These are phyloP conservation scores for Platysternon megacephalum DNA, from an alignment of 2,113 vertebrate species.

Conservation along the genomic window DNA sequence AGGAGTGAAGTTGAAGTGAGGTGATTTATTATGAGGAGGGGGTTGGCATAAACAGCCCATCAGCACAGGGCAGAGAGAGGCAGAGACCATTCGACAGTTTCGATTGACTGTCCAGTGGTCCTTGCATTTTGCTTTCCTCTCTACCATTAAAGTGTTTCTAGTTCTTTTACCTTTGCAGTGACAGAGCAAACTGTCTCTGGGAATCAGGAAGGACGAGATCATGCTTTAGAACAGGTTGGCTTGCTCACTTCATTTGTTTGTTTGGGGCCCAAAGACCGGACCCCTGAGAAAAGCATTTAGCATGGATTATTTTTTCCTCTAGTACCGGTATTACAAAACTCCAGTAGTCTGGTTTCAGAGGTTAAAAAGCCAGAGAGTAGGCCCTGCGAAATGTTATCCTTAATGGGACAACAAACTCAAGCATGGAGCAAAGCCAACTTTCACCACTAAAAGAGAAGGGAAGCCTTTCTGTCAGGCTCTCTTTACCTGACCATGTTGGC, in stretches of 20 bases:
- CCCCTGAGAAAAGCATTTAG: not conserved
- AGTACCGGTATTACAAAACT: not conserved
- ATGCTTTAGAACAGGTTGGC: not conserved
- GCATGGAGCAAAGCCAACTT: fast-evolving
- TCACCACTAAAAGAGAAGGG: not conserved
- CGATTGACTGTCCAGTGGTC: not conserved
- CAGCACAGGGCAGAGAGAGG: not conserved
- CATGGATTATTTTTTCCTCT: fast-evolving
- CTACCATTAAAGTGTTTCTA: too few species aligned
- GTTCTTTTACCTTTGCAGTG: not conserved
- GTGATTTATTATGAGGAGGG: not conserved
- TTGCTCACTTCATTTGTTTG: not conserved
- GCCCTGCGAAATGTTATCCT: not conserved
- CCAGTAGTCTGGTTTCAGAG: not conserved
- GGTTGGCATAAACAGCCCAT: not conserved
- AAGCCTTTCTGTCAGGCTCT: too few species aligned
- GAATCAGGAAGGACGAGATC: not conserved
- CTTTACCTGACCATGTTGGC: not conserved
- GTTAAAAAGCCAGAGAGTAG: not conserved
- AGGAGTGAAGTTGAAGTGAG: not conserved
- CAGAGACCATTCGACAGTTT: not conserved
- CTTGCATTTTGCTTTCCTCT: not conserved
- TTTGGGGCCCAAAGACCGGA: not conserved
- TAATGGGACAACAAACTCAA: not conserved
- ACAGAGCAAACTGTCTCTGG: not conserved